Evolutionary conservation across 1,140 invertebrate genomes (phyloP).

Genomic region (Phocides pigmalion): DNA sequence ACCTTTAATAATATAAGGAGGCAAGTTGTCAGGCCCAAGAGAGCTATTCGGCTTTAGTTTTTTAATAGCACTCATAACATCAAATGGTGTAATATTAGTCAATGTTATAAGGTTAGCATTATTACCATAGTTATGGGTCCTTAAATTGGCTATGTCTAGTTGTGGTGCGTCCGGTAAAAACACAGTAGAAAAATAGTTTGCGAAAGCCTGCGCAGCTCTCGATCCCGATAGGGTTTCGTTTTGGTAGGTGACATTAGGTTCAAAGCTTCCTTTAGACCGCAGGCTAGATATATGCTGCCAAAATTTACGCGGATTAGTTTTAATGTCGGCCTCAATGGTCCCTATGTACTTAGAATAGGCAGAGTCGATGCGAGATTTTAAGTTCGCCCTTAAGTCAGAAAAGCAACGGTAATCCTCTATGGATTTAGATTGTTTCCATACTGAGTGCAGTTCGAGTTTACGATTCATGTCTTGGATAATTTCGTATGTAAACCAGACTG

Average conservation of each 20-base stretch:
- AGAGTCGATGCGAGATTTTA: not conserved
- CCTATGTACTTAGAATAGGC: slow-evolving; percentile 2
- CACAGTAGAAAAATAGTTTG: slow-evolving; percentile 11
- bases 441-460: not conserved
- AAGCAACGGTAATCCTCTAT: not conserved
- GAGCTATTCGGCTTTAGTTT: slow-evolving; percentile 17
- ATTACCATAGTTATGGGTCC: not conserved
- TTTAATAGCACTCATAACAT: slow-evolving; percentile 4
- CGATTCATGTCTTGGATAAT: not conserved
- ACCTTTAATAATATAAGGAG: slow-evolving; percentile 4
- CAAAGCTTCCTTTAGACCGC: no score
- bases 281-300: slow-evolving; percentile 11
- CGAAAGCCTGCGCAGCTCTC: slow-evolving; percentile 9
- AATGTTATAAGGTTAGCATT: not conserved
- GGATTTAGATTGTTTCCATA: not conserved
- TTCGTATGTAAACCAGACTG: slow-evolving; percentile 10
- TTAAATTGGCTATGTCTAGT: not conserved
- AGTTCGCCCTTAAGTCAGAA: not conserved
- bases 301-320: slow-evolving; percentile 1
- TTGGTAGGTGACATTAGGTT: not conserved
- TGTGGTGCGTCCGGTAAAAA: not conserved
- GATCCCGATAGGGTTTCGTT: not conserved
- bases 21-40: slow-evolving; percentile 14
- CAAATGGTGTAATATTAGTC: not conserved
- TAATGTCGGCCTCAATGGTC: slow-evolving; percentile 11